Conservation (phyloP, 2,888 invertebrate genomes). For the Busseola fusca region DNA sequence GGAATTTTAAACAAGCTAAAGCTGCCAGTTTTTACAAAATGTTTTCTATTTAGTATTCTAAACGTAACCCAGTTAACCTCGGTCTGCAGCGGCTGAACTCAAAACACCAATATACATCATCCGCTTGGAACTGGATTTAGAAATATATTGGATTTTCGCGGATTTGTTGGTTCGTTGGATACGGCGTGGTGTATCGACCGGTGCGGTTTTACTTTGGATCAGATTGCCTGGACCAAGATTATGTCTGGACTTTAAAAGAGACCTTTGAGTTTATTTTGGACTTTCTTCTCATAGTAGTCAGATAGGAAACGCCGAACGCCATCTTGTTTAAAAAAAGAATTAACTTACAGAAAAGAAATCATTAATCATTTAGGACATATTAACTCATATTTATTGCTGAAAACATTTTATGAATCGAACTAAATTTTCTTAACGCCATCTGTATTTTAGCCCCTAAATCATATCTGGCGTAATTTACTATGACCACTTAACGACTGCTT, state of each 20-base stretch:
- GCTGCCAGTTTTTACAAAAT: constrained; percentile 29
- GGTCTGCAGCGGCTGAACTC: constrained; percentile 36
- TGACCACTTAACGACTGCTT: no score
- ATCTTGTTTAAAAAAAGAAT: no score
- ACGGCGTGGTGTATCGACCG: constrained; percentile 2
- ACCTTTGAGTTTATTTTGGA: no score
- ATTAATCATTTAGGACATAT: no score
- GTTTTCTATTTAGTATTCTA: constrained; percentile 52
- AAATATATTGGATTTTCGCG: constrained; percentile 47
- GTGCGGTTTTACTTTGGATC: constrained; percentile 5
- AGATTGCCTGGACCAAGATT: neutral
- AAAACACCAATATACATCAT: constrained; percentile 50
- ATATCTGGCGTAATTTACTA: neutral
- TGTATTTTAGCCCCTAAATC: neutral
- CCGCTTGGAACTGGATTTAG: constrained; percentile 38
- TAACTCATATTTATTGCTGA: neutral
- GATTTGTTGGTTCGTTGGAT: constrained; percentile 36
- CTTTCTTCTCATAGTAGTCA: no score
- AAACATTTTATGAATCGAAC: neutral
- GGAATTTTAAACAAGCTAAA: constrained; percentile 46
- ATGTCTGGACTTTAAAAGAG: no score
- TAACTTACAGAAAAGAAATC: no score
- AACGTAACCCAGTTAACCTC: constrained; percentile 44
- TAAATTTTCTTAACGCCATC: neutral
- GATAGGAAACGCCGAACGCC: no score